Conservation (phyloP, 2,888 invertebrate genomes). For the Mimachlamys varia region DNA sequence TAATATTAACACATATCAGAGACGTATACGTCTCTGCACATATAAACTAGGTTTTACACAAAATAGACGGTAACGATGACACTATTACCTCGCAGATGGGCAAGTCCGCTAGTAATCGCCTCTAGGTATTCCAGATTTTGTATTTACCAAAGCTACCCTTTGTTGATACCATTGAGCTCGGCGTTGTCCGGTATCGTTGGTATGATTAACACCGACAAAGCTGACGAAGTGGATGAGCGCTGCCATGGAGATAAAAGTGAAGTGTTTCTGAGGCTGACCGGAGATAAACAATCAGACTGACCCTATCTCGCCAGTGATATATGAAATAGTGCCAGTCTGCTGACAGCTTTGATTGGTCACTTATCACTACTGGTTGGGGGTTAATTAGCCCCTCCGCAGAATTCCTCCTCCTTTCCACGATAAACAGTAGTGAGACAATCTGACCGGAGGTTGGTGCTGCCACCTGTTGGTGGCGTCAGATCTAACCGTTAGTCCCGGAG, state of each 20-base stretch:
- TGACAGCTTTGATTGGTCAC: constrained; percentile 14
- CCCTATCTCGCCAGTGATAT: not conserved
- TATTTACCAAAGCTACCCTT: no score
- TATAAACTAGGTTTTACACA: no score
- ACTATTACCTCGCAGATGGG: no score
- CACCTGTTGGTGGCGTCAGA: constrained; percentile 25
- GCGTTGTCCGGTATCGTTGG: not conserved
- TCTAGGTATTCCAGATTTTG: no score
- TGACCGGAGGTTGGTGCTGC: not conserved
- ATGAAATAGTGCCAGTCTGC: constrained; percentile 5
- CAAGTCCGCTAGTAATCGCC: no score
- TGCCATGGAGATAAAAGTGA: not conserved
- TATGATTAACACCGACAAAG: not conserved
- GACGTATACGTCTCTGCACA: no score
- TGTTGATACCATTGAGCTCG: not conserved
- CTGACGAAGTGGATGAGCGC: not conserved
- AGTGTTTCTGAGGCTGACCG: not conserved
- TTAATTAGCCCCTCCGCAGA: not conserved
- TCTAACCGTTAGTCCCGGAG: not conserved
- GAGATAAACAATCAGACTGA: not conserved
- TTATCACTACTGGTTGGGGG: not conserved
- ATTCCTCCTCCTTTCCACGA: not conserved
- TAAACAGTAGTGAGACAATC: not conserved
- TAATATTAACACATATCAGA: no score
- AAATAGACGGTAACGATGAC: no score